Evolutionary conservation across 2,113 vertebrate genomes (phyloP).

Genomic region (Vulpes lagopus): DNA sequence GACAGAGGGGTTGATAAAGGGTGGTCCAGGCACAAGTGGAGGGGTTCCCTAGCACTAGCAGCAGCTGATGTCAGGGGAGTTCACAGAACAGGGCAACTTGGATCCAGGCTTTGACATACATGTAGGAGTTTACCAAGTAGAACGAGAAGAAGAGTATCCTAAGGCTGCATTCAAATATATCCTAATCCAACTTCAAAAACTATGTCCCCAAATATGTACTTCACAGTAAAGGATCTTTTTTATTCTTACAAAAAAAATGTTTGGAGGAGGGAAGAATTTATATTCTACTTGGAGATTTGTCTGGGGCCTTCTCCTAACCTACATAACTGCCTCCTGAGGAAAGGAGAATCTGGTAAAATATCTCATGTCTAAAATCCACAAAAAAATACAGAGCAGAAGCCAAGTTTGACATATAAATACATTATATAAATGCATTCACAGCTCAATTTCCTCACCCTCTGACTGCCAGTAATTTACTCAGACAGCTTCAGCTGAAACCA

Average conservation of each 20-base stretch:
- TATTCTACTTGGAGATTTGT: not conserved
- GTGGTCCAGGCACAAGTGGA: not conserved
- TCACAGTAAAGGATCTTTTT: not conserved
- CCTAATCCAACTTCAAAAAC: not conserved
- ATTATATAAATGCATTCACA: conserved; percentile 1
- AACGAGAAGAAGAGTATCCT: not conserved
- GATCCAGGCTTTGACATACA: not conserved
- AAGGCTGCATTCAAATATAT: not conserved
- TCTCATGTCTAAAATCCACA: conserved; percentile 56
- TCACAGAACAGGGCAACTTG: not conserved
- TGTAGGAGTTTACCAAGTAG: not conserved
- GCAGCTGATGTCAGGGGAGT: not conserved
- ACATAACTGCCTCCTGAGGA: not conserved
- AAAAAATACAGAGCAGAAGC: conserved; percentile 47
- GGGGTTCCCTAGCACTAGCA: not conserved
- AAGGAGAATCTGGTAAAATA: conserved; percentile 53
- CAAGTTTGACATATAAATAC: conserved; percentile 11
- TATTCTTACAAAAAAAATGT: not conserved
- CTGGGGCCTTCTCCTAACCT: not conserved
- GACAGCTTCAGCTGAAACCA: conserved; percentile 43
- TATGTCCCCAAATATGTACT: not conserved
- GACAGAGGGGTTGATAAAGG: not conserved
- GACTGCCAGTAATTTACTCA: conserved; percentile 52
- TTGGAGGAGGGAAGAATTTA: conserved; percentile 17
- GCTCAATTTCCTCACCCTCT: conserved; percentile 35